Evolutionary conservation across 2,113 vertebrate species (phyloP).

Genomic region (Aspiorhynchus laticeps): DNA sequence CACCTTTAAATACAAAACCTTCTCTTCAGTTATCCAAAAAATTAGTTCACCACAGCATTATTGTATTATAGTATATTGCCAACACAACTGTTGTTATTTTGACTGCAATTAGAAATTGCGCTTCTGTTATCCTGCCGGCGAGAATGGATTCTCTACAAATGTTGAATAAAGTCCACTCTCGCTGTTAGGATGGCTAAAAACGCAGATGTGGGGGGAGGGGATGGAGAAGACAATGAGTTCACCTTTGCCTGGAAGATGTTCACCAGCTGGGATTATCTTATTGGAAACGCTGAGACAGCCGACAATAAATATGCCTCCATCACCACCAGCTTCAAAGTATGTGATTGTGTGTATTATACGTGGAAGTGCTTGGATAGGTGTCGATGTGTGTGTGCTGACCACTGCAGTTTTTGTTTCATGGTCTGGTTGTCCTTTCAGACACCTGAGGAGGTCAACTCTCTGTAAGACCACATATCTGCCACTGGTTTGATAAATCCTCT

Average conservation of each 20-base stretch:
- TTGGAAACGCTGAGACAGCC: slow-evolving; percentile 94
- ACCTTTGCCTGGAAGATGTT: slow-evolving; percentile 99
- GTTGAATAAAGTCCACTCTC: slow-evolving; percentile 56
- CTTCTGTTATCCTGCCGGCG: slow-evolving; percentile 62
- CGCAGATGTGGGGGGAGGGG: slow-evolving; percentile 85
- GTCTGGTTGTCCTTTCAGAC: slow-evolving; percentile 11
- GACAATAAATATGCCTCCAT: slow-evolving; percentile 98
- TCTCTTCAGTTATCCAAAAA: no score
- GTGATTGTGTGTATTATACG: neutral
- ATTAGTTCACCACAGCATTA: no score
- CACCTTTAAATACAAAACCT: no score
- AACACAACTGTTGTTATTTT: neutral
- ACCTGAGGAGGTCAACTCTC: neutral
- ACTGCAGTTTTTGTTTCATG: neutral
- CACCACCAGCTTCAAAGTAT: slow-evolving; percentile 98
- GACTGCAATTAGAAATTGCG: slow-evolving; percentile 53
- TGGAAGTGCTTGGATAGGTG: neutral
- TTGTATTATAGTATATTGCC: no score
- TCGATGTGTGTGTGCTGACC: neutral
- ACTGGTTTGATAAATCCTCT: neutral
- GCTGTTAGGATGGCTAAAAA: slow-evolving; percentile 92
- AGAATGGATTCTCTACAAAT: slow-evolving; percentile 53
- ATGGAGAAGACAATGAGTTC: slow-evolving; percentile 87
- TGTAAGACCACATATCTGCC: neutral
- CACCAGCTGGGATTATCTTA: slow-evolving; percentile 99